Evolutionary conservation across 2,888 invertebrate genomes (phyloP), one percentile per base, ranked within the genome.

Genomic region (Machimus atricapillus): DNA sequence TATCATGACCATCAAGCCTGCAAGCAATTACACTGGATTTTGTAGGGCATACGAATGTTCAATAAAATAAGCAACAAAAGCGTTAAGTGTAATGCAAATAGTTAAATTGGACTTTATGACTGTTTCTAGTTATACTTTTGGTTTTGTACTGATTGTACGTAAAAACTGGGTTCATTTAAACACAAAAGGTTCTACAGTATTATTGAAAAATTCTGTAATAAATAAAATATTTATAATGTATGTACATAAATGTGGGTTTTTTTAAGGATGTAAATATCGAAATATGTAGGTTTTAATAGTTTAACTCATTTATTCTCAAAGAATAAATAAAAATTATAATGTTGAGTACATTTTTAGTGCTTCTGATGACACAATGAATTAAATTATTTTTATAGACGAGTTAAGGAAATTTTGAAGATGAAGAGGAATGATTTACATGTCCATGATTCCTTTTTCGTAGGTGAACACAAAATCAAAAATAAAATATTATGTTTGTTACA

Each of bases 11-110:
- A 23, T 66, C 12, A 76, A 76, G 31, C 37, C 52, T 58, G 82
- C 58, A 37, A 82, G 82, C 82, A 82, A 82, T 66, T 58, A 37
- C 82, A 66, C 52, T 79, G 52, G 23, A 79, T 46, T 46, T 56
- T 27, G 58, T 58, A 58, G 31, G 58, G 81, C 58, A 82, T 82
- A 58, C 58, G 56, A 82, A 82, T 82, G 82, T 66, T 34, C 31
- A 58, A 58, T 56, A 16, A 37, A 82, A 82, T 58, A 82, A 82
- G 82, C 82, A 37, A 58, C 46, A 58, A 66, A 82, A 37, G 27
- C 34, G 34, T 37, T 58, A 66, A 82, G 34, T 82, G 82, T 27
- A 37, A 82, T 82, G 82, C 52, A 82, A 81, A 46, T 16, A 52
- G 16, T 43, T 27, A 52, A 46, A 82, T 12, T 66, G 40, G 34